Conservation (phyloP, 2,888 invertebrate species). For the Polydrusus pterygomalis region DNA sequence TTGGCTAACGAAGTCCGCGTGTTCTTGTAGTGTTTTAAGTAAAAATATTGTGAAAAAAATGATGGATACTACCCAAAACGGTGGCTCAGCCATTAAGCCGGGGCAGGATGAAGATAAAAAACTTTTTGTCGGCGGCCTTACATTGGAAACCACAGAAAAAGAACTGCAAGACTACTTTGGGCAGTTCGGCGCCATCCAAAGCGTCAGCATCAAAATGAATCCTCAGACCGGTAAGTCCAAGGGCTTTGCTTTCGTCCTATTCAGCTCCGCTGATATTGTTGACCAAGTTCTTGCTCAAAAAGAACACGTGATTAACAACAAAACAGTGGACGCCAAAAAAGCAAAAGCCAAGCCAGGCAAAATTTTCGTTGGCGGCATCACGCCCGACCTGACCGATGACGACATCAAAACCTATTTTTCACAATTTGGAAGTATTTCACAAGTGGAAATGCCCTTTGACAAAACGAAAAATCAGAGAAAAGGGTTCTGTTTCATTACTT, state of each 20-base stretch:
- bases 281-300: conserved; percentile 53
- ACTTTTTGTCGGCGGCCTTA: conserved; percentile 56
- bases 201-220: conserved; percentile 56
- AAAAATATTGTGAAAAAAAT: conserved; percentile 31
- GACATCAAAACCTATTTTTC: conserved; percentile 56
- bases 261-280: conserved; percentile 48
- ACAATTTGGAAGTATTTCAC: conserved; percentile 54
- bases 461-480: conserved; percentile 57
- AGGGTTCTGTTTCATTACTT: conserved; percentile 56
- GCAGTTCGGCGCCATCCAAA: conserved; percentile 54
- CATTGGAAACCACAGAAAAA: conserved; percentile 55
- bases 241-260: conserved; percentile 55
- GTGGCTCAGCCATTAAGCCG: conserved; percentile 39
- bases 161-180: conserved; percentile 55
- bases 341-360: conserved; percentile 57
- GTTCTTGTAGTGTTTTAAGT: conserved; percentile 49
- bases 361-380: conserved; percentile 58
- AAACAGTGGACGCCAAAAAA: conserved; percentile 56
- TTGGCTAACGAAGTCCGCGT: conserved; percentile 44
- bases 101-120: conserved; percentile 56
- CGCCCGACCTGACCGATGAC: conserved; percentile 55
- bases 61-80: conserved; percentile 52
- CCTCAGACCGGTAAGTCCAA: conserved; percentile 57
- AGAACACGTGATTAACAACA: conserved; percentile 54
- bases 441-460: conserved; percentile 57